Conservation (phyloP, 1,140 invertebrate species). For the Drosophila teissieri region DNA sequence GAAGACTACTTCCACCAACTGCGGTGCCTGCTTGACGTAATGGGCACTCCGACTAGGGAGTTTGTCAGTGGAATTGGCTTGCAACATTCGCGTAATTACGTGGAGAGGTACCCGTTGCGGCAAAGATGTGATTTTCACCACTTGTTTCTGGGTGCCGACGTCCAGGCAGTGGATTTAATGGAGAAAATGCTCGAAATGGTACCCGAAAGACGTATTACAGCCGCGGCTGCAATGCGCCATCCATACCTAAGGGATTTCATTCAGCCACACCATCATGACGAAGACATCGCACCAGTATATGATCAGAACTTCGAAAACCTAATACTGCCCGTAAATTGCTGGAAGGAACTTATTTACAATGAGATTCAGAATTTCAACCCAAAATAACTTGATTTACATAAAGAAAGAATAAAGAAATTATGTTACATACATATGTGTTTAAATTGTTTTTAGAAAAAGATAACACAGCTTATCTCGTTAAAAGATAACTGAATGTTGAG, state of each 20-base stretch:
- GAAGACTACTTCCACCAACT: conserved; percentile 98
- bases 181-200: conserved; percentile 98
- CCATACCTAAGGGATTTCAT: conserved; percentile 93
- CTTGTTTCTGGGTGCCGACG: conserved; percentile 95
- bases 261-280: conserved; percentile 91
- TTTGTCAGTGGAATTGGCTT: conserved; percentile 96
- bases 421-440: too few species aligned
- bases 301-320: conserved; percentile 98
- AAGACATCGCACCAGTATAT: conserved; percentile 93
- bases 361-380: conserved; percentile 89
- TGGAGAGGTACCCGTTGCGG: conserved; percentile 89
- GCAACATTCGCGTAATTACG: conserved; percentile 96
- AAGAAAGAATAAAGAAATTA: too few species aligned
- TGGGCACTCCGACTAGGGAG: conserved; percentile 94
- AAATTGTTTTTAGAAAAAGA: too few species aligned
- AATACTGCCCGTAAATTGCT: conserved; percentile 95
- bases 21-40: conserved; percentile 96
- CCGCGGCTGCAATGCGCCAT: conserved; percentile 95
- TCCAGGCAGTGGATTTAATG: conserved; percentile 95
- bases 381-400: too few species aligned
- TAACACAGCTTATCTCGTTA: too few species aligned
- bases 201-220: conserved; percentile 96
- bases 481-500: too few species aligned
- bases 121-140: conserved; percentile 94
- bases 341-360: conserved; percentile 94